Percentiles rank a stretch among this genome's conserved stretches.
phyloP scores from a whole-genome alignment of 2,113 vertebrate species.

The Nothoprocta perdicaria region DNA sequence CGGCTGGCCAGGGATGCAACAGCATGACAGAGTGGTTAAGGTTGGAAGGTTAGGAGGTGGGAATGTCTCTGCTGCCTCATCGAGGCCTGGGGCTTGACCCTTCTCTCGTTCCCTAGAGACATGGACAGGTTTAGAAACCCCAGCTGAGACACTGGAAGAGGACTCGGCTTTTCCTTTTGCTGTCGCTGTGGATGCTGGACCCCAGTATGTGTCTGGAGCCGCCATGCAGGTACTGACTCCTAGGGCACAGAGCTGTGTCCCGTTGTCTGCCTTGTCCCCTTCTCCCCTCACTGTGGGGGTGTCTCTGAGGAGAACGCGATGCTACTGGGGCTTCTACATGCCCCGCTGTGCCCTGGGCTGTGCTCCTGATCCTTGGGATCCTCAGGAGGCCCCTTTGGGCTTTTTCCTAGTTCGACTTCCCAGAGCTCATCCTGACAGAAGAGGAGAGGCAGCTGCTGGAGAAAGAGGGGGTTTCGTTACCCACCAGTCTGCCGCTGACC shows the following conservation, averaged over 20 bases:
- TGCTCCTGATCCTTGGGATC: neutral
- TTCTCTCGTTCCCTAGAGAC: neutral
- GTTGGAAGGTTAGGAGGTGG: too few relatives aligned
- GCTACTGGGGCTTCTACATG: neutral
- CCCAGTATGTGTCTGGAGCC: neutral
- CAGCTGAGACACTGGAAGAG: neutral
- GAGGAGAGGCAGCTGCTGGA: constrained; percentile 87
- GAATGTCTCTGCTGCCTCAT: neutral
- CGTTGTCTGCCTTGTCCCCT: neutral
- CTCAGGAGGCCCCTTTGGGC: neutral
- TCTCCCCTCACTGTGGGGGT: neutral
- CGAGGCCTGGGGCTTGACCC: neutral
- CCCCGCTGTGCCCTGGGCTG: neutral
- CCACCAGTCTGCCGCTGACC: constrained; percentile 84
- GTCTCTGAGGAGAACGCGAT: neutral
- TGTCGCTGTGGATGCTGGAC: neutral
- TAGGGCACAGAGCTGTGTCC: rapidly evolving
- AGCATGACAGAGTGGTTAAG: too few relatives aligned
- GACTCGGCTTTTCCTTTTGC: neutral
- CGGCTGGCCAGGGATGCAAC: neutral
- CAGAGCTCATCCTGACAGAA: constrained; percentile 84
- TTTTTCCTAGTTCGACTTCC: constrained; percentile 74
- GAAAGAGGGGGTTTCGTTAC: constrained; percentile 85
- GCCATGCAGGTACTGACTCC: neutral
- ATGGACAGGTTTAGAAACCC: neutral